Percentiles rank a stretch among this genome's conserved stretches.
These are phyloP conservation scores for Vanacampus margaritifer DNA, from an alignment of 2,113 vertebrate species.

Conservation along the genomic window DNA sequence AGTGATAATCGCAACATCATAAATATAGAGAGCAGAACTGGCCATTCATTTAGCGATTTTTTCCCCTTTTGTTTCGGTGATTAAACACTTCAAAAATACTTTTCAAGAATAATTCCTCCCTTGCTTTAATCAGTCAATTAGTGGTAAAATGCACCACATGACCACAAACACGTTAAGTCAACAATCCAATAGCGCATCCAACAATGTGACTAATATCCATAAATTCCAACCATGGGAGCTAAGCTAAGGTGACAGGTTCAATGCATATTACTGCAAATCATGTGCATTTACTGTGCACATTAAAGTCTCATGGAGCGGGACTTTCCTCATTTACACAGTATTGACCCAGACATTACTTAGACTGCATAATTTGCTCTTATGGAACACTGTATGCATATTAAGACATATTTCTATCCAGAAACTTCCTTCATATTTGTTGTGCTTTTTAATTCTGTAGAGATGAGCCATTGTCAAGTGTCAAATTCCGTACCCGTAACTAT, in stretches of 20 bases:
- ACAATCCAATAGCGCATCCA: conserved; percentile 33
- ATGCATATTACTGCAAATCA: conserved; percentile 43
- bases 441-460: conserved; percentile 11
- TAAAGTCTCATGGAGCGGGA: conserved; percentile 29
- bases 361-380: conserved; percentile 37
- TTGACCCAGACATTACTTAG: conserved; percentile 41
- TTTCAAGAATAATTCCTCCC: conserved; percentile 25
- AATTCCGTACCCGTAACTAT: conserved; percentile 13
- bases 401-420: conserved; percentile 23
- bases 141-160: conserved; percentile 31
- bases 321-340: conserved; percentile 34
- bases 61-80: background rate
- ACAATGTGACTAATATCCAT: conserved; percentile 49
- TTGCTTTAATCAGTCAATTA: conserved; percentile 25
- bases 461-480: conserved; percentile 10
- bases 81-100: conserved; percentile 8
- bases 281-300: conserved; percentile 28
- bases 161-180: conserved; percentile 37
- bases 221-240: conserved; percentile 41
- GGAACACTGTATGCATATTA: conserved; percentile 26
- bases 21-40: background rate
- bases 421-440: conserved; percentile 29
- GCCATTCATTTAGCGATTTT: background rate
- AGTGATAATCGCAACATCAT: conserved; percentile 9
- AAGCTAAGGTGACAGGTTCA: conserved; percentile 46